A percentile compares a stretch with the other conserved stretches of the same genome.
Conservation (phyloP, 2,888 invertebrate genomes). For the Frankliniella intonsa region DNA sequence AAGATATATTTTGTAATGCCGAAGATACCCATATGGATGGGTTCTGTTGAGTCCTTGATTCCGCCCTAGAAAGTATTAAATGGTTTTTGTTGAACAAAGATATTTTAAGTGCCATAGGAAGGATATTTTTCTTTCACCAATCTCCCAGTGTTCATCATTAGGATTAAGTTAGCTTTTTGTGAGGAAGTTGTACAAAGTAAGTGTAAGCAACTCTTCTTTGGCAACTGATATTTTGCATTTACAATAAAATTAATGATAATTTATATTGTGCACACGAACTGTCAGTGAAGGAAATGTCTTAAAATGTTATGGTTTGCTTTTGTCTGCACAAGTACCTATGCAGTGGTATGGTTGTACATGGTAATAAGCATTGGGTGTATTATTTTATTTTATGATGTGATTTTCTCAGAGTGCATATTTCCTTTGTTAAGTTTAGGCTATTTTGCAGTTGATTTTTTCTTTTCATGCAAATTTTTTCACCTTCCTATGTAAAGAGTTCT, state of each 20-base stretch:
- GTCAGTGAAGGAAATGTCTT: neutral
- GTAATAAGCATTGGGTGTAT: conserved; percentile 7
- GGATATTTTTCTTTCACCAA: conserved; percentile 27
- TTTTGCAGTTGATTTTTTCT: neutral
- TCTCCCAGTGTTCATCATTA: conserved; percentile 25
- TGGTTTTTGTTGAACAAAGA: conserved; percentile 27
- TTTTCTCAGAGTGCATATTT: conserved; percentile 1
- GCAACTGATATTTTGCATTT: conserved; percentile 27
- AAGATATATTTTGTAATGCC: conserved; percentile 25
- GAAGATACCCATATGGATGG: conserved; percentile 1
- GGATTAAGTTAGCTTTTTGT: conserved; percentile 25
- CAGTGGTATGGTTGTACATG: conserved; percentile 19
- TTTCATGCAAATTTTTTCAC: neutral
- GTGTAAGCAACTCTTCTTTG: conserved; percentile 25
- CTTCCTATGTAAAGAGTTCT: neutral
- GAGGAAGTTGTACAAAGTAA: conserved; percentile 24
- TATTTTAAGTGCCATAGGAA: conserved; percentile 27
- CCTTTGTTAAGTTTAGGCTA: conserved; percentile 18
- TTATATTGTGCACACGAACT: conserved; percentile 23
- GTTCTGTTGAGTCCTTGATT: conserved; percentile 17
- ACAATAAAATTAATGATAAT: conserved; percentile 22
- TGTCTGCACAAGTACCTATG: conserved; percentile 19
- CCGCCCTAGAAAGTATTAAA: conserved; percentile 26
- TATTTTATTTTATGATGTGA: neutral
- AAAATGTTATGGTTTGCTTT: conserved; percentile 22